A percentile compares a stretch with the other conserved stretches of the same genome.
Evolutionary conservation across 2,888 invertebrate genomes (phyloP).

Genomic region (Cryptocephalus primarius): DNA sequence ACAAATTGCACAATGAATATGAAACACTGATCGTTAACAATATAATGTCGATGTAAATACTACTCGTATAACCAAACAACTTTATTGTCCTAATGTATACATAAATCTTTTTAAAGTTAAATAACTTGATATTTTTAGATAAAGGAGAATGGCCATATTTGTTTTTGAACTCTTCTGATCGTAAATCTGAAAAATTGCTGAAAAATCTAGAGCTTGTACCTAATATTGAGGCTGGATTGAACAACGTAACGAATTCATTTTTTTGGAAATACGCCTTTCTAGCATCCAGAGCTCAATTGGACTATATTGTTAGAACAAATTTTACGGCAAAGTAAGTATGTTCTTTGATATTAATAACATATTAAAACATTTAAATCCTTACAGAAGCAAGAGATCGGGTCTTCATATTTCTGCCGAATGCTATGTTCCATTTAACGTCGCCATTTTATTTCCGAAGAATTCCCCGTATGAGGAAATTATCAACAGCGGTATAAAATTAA

Average conservation of each 20-base stretch:
- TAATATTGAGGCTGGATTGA: slow-evolving; percentile 54
- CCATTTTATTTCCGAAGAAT: slow-evolving; percentile 51
- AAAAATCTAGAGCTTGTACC: slow-evolving; percentile 58
- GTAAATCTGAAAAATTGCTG: slow-evolving; percentile 47
- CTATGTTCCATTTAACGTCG: slow-evolving; percentile 60
- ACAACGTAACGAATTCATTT: slow-evolving; percentile 62
- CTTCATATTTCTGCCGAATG: slow-evolving; percentile 66
- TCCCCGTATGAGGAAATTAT: slow-evolving; percentile 53
- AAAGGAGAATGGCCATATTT: slow-evolving; percentile 66
- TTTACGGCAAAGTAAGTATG: slow-evolving; percentile 47
- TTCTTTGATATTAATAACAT: not conserved
- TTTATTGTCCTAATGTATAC: not conserved
- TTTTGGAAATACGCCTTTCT: slow-evolving; percentile 72
- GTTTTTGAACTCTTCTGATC: slow-evolving; percentile 61
- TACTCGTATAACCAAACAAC: too few relatives aligned
- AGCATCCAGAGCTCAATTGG: slow-evolving; percentile 59
- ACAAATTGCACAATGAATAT: too few relatives aligned
- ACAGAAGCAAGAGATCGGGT: slow-evolving; percentile 47
- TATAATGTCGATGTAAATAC: not conserved
- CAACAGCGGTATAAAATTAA: slow-evolving; percentile 47
- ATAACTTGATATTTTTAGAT: slow-evolving; percentile 37
- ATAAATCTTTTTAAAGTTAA: not conserved
- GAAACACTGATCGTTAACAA: not conserved
- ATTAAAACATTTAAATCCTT: slow-evolving; percentile 11
- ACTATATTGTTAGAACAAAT: slow-evolving; percentile 62